These are phyloP conservation scores for Copidosoma aretas DNA, from an alignment of 2,888 invertebrate species.

Conservation along the genomic window DNA sequence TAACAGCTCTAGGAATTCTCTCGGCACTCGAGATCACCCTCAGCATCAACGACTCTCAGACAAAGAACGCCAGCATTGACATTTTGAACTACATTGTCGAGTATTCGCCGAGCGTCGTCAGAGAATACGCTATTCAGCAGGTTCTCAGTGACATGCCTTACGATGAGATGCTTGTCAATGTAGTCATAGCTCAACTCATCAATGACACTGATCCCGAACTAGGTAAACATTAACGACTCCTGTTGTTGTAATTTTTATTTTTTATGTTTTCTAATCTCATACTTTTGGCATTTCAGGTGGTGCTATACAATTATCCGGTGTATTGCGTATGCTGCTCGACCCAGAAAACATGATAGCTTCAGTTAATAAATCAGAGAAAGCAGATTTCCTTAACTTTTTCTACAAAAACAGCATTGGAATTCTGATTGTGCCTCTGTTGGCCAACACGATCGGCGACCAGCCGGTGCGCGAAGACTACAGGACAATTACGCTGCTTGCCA, in stretches of 20 bases:
- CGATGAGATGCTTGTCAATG: conserved; percentile 94
- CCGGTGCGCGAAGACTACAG: conserved; percentile 94
- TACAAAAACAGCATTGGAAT: conserved; percentile 98
- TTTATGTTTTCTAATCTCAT: conserved; percentile 1
- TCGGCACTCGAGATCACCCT: conserved; percentile 90
- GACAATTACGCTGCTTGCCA: conserved; percentile 92
- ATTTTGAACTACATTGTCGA: conserved; percentile 98
- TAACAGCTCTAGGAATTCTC: conserved; percentile 86
- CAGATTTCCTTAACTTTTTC: conserved; percentile 97
- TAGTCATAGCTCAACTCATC: conserved; percentile 98
- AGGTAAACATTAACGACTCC: conserved; percentile 56
- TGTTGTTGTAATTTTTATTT: not conserved
- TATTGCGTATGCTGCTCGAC: conserved; percentile 89
- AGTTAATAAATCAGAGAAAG: conserved; percentile 94
- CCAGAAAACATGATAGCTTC: conserved; percentile 98
- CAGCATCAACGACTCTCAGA: conserved; percentile 89
- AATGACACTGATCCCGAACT: conserved; percentile 96
- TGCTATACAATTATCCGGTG: conserved; percentile 95
- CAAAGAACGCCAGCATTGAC: conserved; percentile 96
- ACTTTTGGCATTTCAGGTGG: conserved; percentile 66
- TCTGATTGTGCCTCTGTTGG: conserved; percentile 92
- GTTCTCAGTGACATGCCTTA: conserved; percentile 81
- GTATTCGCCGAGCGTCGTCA: conserved; percentile 94
- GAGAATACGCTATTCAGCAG: conserved; percentile 96
- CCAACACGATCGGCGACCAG: conserved; percentile 89